phyloP scores from a whole-genome alignment of 2,888 invertebrate species.

The Anoplius nigerrimus region DNA sequence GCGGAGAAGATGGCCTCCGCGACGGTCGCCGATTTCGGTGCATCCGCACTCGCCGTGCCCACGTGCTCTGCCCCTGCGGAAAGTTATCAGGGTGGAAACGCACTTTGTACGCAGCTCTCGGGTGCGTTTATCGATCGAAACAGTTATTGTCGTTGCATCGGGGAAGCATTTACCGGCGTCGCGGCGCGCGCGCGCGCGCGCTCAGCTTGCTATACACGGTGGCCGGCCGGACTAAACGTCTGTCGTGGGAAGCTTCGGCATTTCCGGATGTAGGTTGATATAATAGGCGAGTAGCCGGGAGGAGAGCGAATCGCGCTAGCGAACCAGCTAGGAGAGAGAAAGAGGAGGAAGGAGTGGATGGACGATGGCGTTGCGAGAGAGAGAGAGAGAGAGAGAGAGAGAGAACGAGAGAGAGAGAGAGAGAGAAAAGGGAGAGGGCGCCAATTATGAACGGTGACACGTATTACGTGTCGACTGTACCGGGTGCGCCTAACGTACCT shows the following conservation, averaged over 20 bases:
- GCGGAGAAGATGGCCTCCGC: too few species aligned
- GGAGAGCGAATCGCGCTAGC: conserved; percentile 3
- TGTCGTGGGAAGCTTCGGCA: conserved; percentile 59
- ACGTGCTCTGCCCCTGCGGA: background rate
- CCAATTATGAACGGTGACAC: conserved; percentile 61
- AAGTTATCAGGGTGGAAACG: background rate
- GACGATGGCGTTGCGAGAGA: conserved; percentile 6
- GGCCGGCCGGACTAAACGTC: conserved; percentile 9
- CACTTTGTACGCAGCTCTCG: conserved; percentile 15
- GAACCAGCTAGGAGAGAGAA: conserved; percentile 7
- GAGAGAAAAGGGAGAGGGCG: conserved; percentile 29
- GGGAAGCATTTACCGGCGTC: conserved; percentile 2
- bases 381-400: conserved; percentile 8
- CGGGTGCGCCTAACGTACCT: conserved; percentile 26
- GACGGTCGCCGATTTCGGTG: too few species aligned
- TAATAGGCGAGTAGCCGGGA: conserved; percentile 51
- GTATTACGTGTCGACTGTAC: conserved; percentile 40
- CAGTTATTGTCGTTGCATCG: conserved; percentile 7
- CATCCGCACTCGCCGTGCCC: background rate
- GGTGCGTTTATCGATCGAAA: conserved; percentile 24
- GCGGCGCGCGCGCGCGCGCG: background rate
- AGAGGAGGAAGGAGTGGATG: conserved; percentile 4
- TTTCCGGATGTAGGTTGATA: conserved; percentile 64
- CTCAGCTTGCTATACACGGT: conserved; percentile 22
- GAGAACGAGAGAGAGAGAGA: too few species aligned